phyloP scores from a whole-genome alignment of 2,888 invertebrate species.

The Drosophila robusta region DNA sequence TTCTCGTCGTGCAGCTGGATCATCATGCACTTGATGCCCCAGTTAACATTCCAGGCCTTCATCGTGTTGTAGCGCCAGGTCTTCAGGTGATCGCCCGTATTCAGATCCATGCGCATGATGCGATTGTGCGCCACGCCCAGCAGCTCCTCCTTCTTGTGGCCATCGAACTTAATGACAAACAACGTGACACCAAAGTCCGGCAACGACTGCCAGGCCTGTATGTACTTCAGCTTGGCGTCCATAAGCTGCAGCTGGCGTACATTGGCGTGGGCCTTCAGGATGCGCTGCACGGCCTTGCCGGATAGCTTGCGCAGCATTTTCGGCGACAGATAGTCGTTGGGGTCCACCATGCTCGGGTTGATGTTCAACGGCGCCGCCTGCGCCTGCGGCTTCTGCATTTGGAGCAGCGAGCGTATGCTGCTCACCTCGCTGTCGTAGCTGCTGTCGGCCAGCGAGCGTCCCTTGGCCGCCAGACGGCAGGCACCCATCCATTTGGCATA shows the following conservation, averaged over 20 bases:
- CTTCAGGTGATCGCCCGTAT: slow-evolving; percentile 96
- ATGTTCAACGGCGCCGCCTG: slow-evolving; percentile 90
- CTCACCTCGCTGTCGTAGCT: slow-evolving; percentile 96
- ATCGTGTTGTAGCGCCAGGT: slow-evolving; percentile 99
- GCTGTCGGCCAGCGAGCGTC: slow-evolving; percentile 97
- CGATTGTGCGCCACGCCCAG: slow-evolving; percentile 97
- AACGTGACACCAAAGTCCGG: slow-evolving; percentile 98
- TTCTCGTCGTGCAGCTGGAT: slow-evolving; percentile 98
- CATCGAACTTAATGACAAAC: slow-evolving; percentile 97
- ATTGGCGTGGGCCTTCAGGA: slow-evolving; percentile 98
- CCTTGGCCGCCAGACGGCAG: slow-evolving; percentile 96
- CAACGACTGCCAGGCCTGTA: slow-evolving; percentile 98
- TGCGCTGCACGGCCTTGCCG: slow-evolving; percentile 94
- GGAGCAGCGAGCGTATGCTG: slow-evolving; percentile 94
- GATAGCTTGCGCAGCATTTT: slow-evolving; percentile 94
- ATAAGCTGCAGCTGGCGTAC: slow-evolving; percentile 95
- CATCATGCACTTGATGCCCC: slow-evolving; percentile 99
- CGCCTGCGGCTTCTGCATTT: slow-evolving; percentile 93
- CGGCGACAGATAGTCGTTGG: slow-evolving; percentile 96
- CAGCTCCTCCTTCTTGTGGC: slow-evolving; percentile 94
- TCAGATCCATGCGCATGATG: slow-evolving; percentile 97
- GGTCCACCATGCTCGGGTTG: slow-evolving; percentile 90
- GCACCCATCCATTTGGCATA: slow-evolving; percentile 99
- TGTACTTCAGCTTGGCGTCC: slow-evolving; percentile 98
- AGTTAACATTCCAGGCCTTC: slow-evolving; percentile 99